Evolutionary conservation across 2,113 vertebrate species (phyloP).

Genomic region (Narcine bancroftii): DNA sequence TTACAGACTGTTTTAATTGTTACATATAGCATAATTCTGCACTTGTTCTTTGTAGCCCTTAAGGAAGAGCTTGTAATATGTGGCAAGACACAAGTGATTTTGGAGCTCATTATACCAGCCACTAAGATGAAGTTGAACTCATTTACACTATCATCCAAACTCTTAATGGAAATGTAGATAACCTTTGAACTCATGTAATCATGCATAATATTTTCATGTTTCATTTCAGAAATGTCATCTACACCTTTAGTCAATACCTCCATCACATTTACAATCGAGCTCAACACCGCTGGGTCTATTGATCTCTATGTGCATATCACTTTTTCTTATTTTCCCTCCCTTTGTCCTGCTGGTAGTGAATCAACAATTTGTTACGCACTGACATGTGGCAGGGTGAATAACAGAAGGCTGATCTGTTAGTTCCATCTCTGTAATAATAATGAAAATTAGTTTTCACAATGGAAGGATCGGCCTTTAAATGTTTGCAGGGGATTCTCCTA

Average conservation of each 20-base stretch:
- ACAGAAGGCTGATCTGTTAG: neutral
- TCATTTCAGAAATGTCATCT: neutral
- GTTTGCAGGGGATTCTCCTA: neutral
- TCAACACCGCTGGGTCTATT: neutral
- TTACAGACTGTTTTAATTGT: neutral
- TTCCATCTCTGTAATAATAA: neutral
- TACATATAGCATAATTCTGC: neutral
- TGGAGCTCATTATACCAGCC: neutral
- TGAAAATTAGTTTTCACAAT: neutral
- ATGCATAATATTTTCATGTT: neutral
- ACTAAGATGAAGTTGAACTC: neutral
- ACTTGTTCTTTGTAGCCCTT: neutral
- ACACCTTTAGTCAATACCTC: neutral
- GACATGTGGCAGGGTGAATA: neutral
- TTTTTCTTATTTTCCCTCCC: too few relatives aligned
- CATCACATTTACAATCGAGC: neutral
- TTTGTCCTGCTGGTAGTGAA: neutral
- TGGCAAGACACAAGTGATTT: neutral
- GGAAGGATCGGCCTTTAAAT: neutral
- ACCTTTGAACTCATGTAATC: neutral
- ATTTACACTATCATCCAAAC: neutral
- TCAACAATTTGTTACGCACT: neutral
- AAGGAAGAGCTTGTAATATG: neutral
- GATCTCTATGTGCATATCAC: neutral
- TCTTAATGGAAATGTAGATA: neutral